phyloP scores from a whole-genome alignment of 2,797 vertebrate genomes.

The Propithecus deckenii region DNA sequence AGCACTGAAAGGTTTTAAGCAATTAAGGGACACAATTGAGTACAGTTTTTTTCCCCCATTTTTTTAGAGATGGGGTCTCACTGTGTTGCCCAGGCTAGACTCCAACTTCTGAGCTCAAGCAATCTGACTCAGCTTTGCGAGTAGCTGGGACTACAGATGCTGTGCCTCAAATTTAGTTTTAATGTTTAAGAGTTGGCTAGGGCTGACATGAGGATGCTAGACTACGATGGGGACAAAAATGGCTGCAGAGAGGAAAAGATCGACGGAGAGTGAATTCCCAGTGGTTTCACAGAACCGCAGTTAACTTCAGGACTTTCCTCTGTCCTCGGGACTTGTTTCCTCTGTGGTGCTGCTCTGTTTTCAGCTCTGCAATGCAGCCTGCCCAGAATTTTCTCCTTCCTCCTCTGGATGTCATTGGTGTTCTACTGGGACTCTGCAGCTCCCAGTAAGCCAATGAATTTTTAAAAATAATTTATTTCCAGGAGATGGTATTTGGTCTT shows the following conservation, averaged over 20 bases:
- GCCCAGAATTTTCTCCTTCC: background rate
- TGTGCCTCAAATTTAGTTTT: background rate
- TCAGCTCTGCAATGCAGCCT: background rate
- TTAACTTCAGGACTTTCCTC: background rate
- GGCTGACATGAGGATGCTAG: background rate
- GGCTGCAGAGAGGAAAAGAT: background rate
- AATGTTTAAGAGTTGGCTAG: background rate
- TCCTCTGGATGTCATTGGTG: background rate
- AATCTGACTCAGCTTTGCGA: no score
- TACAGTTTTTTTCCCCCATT: no score
- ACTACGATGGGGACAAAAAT: background rate
- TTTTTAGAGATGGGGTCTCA: no score
- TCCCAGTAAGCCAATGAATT: slow-evolving; percentile 15
- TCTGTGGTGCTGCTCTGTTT: background rate
- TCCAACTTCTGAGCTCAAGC: no score
- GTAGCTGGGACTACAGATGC: no score
- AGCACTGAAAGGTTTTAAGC: background rate
- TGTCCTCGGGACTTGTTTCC: background rate
- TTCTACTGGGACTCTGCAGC: slow-evolving; percentile 4
- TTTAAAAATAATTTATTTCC: slow-evolving; percentile 45
- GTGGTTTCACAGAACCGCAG: background rate
- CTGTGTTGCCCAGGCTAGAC: no score
- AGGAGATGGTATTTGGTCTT: background rate
- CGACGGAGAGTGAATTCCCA: no score
- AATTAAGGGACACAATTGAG: background rate